Percentiles rank a stretch among this genome's conserved stretches.
phyloP scores from a whole-genome alignment of 2,113 vertebrate species.

The Siniperca knerii region DNA sequence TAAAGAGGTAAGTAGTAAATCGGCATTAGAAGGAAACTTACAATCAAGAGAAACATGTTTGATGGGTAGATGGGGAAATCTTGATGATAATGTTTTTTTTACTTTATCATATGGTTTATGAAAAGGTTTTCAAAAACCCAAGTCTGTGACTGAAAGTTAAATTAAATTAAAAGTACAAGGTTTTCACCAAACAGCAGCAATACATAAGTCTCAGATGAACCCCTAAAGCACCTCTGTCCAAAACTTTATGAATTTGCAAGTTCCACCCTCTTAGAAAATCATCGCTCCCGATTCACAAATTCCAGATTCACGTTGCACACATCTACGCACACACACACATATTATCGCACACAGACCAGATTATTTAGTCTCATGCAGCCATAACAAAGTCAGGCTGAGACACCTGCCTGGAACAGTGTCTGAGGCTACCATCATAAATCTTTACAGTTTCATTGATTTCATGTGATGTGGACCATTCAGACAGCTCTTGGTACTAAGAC shows the following conservation, averaged over 20 bases:
- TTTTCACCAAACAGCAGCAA: neutral
- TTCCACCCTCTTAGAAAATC: neutral
- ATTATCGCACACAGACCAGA: neutral
- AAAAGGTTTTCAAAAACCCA: neutral
- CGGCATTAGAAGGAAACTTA: neutral
- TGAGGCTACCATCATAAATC: constrained; percentile 20
- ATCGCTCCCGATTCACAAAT: neutral
- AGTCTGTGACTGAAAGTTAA: neutral
- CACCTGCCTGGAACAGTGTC: constrained; percentile 32
- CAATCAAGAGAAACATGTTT: neutral
- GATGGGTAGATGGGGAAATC: neutral
- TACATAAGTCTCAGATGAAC: neutral
- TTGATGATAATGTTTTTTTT: neutral
- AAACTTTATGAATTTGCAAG: neutral
- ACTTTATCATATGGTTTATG: neutral
- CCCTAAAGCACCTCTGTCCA: neutral
- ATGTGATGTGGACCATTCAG: constrained; percentile 16
- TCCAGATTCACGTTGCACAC: neutral
- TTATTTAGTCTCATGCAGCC: constrained; percentile 20
- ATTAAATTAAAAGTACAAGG: neutral
- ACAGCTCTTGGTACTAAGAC: constrained; percentile 44
- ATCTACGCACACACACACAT: neutral
- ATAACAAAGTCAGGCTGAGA: constrained; percentile 42
- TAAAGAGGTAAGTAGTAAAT: neutral
- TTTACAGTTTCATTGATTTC: constrained; percentile 41